phyloP scores from a whole-genome alignment of 2,888 invertebrate species.

The Chirona hameri region DNA sequence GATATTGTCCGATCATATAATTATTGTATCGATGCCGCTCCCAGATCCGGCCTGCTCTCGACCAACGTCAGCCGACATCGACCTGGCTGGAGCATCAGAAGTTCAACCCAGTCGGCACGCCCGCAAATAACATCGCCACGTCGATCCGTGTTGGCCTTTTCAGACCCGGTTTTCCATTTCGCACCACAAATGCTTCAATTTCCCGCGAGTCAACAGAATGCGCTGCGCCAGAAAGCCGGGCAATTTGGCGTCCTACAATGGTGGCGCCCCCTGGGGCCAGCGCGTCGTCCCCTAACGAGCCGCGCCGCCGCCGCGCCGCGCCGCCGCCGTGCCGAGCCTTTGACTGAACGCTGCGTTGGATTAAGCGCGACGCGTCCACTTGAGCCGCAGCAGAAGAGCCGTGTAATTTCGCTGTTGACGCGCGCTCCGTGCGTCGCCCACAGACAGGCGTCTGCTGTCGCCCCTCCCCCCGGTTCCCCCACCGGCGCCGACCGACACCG shows the following conservation, averaged over 20 bases:
- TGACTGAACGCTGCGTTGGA: neutral
- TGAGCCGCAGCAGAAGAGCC: neutral
- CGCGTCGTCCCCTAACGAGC: neutral
- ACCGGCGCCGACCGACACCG: no score
- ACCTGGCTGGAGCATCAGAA: no score
- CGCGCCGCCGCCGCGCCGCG: neutral
- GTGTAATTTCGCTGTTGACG: slow-evolving; percentile 25
- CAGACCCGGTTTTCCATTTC: slow-evolving; percentile 25
- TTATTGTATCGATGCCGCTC: no score
- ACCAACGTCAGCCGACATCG: no score
- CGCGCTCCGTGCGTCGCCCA: neutral
- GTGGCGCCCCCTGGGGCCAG: slow-evolving; percentile 1
- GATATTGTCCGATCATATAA: no score
- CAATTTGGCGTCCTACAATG: slow-evolving; percentile 12
- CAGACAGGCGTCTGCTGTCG: neutral
- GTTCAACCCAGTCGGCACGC: no score
- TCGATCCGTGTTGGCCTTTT: slow-evolving; percentile 13
- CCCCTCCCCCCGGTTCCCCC: no score
- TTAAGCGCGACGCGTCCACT: slow-evolving; percentile 1
- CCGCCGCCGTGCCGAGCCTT: neutral
- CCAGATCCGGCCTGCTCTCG: no score
- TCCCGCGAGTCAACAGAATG: slow-evolving; percentile 8
- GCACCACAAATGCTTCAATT: slow-evolving; percentile 27
- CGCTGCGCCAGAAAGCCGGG: slow-evolving; percentile 24
- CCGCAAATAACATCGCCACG: no score